Evolutionary conservation across 2,888 invertebrate genomes (phyloP).

Genomic region (Aspidapion aeneum): DNA sequence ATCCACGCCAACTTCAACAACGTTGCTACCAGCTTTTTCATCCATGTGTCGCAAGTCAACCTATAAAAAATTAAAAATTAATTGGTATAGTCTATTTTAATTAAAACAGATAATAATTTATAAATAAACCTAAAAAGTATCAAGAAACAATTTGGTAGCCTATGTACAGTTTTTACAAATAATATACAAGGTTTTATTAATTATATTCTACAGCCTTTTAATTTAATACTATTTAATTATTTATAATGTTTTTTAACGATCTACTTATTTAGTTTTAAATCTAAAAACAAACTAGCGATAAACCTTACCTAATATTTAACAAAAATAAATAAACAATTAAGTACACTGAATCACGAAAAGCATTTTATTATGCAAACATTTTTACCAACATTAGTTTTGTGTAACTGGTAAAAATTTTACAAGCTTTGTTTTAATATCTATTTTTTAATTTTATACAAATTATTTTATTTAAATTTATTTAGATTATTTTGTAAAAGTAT

Average conservation of each 20-base stretch:
- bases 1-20: conserved; percentile 93
- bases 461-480: neutral
- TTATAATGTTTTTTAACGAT: no score
- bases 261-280: no score
- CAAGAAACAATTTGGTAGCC: conserved; percentile 21
- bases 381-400: neutral
- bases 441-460: neutral
- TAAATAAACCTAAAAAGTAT: conserved; percentile 26
- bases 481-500: neutral
- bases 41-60: conserved; percentile 92
- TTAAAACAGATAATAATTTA: neutral
- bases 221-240: neutral
- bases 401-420: neutral
- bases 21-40: conserved; percentile 83
- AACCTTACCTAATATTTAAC: no score
- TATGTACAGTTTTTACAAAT: conserved; percentile 29
- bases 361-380: neutral
- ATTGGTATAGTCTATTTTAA: no score
- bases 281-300: no score
- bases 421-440: neutral
- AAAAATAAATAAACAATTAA: no score
- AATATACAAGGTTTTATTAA: conserved; percentile 20
- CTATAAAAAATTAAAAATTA: conserved; percentile 51
- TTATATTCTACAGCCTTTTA: neutral
- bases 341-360: no score